Conservation (phyloP, 1,140 invertebrate genomes). For the Papilio dardanus region DNA sequence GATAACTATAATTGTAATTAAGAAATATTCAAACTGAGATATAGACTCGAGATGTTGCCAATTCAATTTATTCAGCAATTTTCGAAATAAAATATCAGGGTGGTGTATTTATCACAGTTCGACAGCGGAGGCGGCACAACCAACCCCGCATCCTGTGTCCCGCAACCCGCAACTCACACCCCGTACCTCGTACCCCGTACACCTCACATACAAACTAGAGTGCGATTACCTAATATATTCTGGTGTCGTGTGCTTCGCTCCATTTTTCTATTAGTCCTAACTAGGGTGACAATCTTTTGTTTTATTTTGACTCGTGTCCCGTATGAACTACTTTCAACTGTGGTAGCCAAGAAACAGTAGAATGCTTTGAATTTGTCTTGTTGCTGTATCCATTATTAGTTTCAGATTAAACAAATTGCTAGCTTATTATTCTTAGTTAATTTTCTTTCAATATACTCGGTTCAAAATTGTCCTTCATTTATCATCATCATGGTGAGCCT, state of each 20-base stretch:
- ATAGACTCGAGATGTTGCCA: constrained; percentile 37
- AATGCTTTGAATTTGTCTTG: not conserved
- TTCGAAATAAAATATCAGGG: constrained; percentile 68
- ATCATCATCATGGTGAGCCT: not conserved
- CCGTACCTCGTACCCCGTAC: constrained; percentile 41
- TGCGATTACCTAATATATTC: constrained; percentile 74
- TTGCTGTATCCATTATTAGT: too few relatives aligned
- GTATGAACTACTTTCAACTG: not conserved
- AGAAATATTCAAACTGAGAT: not conserved
- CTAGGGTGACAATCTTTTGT: constrained; percentile 41
- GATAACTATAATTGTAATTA: not conserved
- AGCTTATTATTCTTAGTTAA: not conserved
- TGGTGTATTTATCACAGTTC: constrained; percentile 69
- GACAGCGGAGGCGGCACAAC: constrained; percentile 55
- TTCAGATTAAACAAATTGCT: too few relatives aligned
- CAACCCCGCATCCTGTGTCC: constrained; percentile 60
- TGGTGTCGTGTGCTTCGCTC: constrained; percentile 61
- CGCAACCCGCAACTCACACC: constrained; percentile 55
- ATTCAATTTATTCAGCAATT: constrained; percentile 72
- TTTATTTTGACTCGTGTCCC: not conserved
- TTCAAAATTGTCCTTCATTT: not conserved
- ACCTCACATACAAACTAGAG: constrained; percentile 73
- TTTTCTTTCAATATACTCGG: too few relatives aligned
- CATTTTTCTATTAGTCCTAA: constrained; percentile 67
- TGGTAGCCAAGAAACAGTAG: constrained; percentile 14